Percentiles rank a stretch among this genome's conserved stretches.
Evolutionary conservation across 2,888 invertebrate genomes (phyloP).

Genomic region (Rhamnusium bicolor): DNA sequence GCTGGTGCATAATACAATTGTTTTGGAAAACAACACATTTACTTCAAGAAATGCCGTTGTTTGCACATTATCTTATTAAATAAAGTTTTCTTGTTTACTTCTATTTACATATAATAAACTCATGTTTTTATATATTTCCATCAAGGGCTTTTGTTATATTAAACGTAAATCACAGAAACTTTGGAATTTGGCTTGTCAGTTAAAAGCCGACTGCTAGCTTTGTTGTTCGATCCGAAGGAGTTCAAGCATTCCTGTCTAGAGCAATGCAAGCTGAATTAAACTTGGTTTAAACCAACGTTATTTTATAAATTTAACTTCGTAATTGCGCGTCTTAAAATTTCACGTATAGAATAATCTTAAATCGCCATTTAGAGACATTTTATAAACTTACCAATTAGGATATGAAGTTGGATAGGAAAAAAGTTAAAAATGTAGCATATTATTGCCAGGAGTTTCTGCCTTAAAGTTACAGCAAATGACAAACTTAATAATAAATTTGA

Average conservation of each 20-base stretch:
- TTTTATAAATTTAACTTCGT: slow-evolving; percentile 34
- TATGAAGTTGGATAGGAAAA: no score
- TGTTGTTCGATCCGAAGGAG: slow-evolving; percentile 20
- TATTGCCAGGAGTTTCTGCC: no score
- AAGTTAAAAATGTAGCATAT: no score
- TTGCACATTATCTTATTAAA: slow-evolving; percentile 1
- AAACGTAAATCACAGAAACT: slow-evolving; percentile 31
- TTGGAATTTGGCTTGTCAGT: slow-evolving; percentile 19
- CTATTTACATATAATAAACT: neutral
- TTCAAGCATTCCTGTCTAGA: slow-evolving; percentile 23
- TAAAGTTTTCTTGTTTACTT: slow-evolving; percentile 2
- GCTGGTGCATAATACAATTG: no score
- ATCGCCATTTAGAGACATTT: no score
- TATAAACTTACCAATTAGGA: no score
- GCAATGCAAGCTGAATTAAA: slow-evolving; percentile 32
- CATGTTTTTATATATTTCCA: neutral
- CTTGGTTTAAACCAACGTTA: slow-evolving; percentile 27
- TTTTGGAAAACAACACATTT: neutral
- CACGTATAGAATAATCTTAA: neutral
- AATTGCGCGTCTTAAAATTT: slow-evolving; percentile 16
- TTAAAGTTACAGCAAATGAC: no score
- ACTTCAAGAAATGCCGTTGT: neutral
- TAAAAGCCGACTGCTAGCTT: slow-evolving; percentile 21
- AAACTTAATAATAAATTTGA: no score
- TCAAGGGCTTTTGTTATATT: slow-evolving; percentile 4